Evolutionary conservation across 2,888 invertebrate species (phyloP).

Genomic region (Platypus cylindrus): DNA sequence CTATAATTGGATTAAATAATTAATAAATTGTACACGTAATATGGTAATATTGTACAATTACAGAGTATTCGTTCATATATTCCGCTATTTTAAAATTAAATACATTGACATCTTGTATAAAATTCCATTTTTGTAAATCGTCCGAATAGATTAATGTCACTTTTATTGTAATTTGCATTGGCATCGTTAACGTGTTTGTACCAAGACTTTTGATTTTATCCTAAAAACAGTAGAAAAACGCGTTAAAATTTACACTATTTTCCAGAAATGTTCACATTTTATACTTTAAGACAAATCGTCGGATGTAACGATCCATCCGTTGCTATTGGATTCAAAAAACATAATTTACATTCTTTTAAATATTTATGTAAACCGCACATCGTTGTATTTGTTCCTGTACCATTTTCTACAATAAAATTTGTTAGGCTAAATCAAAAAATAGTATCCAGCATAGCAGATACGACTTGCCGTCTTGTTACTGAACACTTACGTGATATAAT

Average conservation of each 20-base stretch:
- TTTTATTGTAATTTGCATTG: slow-evolving; percentile 39
- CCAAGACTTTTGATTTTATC: slow-evolving; percentile 11
- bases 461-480: no score
- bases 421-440: no score
- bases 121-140: slow-evolving; percentile 46
- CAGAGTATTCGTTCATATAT: slow-evolving; percentile 47
- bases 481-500: slow-evolving; percentile 16
- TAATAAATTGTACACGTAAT: not conserved
- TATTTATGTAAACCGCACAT: slow-evolving; percentile 17
- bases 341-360: slow-evolving; percentile 12
- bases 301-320: slow-evolving; percentile 43
- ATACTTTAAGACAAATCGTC: slow-evolving; percentile 11
- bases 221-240: slow-evolving; percentile 6
- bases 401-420: no score
- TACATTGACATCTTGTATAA: slow-evolving; percentile 43
- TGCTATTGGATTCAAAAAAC: slow-evolving; percentile 38
- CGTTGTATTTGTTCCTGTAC: slow-evolving; percentile 11
- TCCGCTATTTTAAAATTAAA: slow-evolving; percentile 41
- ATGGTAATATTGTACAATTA: slow-evolving; percentile 24
- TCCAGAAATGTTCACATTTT: not conserved
- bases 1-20: slow-evolving; percentile 19
- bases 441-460: no score
- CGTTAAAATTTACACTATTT: slow-evolving; percentile 1
- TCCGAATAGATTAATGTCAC: slow-evolving; percentile 47
- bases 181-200: slow-evolving; percentile 25